Evolutionary conservation across 1,140 invertebrate species (phyloP).

Genomic region (Zaprionus gabonicus): DNA sequence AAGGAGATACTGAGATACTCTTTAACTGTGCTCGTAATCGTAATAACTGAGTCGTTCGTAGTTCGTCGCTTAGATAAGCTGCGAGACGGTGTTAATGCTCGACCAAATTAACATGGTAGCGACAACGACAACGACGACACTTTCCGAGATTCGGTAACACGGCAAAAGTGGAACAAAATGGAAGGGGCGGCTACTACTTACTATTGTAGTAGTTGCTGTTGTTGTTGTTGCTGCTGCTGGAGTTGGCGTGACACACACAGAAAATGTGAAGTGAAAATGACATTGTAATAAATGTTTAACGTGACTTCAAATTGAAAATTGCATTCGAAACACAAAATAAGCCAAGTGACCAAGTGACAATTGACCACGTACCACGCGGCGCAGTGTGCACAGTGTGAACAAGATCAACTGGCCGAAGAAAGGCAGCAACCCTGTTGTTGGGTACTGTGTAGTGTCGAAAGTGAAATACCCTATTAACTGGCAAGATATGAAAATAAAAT

Average conservation of each 20-base stretch:
- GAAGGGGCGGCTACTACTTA: conserved; percentile 17
- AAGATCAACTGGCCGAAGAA: conserved; percentile 54
- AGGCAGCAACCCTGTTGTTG: background rate
- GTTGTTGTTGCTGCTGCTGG: conserved; percentile 27
- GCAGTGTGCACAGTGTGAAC: conserved; percentile 58
- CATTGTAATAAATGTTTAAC: conserved; percentile 71
- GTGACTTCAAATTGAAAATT: conserved; percentile 70
- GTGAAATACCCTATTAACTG: conserved; percentile 2
- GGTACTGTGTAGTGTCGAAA: background rate
- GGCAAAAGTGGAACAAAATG: conserved; percentile 30
- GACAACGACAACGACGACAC: conserved; percentile 42
- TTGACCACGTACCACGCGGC: conserved; percentile 12
- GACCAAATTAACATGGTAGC: conserved; percentile 44
- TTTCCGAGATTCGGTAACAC: conserved; percentile 43
- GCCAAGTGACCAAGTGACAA: conserved; percentile 10
- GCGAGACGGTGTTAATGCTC: conserved; percentile 32
- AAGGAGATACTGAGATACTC: background rate
- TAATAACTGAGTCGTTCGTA: conserved; percentile 36
- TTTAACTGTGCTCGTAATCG: background rate
- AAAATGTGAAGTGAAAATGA: conserved; percentile 61
- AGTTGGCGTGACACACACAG: conserved; percentile 35
- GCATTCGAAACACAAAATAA: conserved; percentile 20
- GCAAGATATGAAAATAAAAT: too few species aligned
- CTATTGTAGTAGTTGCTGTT: conserved; percentile 33
- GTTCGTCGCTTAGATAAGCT: conserved; percentile 37